Conservation (phyloP, 2,888 invertebrate genomes). For the Napeogenes inachia region DNA sequence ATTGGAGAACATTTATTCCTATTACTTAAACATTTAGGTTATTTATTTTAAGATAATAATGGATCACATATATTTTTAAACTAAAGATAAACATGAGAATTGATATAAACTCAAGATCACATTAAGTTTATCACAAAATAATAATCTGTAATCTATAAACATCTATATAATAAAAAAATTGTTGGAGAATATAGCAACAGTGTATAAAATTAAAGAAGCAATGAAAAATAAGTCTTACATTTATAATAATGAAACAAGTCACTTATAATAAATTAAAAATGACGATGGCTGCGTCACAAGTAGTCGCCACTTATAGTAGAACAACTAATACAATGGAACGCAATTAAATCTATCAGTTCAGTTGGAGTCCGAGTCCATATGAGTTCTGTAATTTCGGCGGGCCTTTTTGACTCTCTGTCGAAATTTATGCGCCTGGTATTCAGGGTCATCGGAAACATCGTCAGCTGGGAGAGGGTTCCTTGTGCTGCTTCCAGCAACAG, state of each 20-base stretch:
- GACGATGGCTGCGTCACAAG: conserved; percentile 31
- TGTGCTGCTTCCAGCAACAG: conserved; percentile 55
- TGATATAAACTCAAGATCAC: neutral
- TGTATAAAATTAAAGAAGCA: conserved; percentile 39
- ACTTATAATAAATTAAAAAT: conserved; percentile 10
- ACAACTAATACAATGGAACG: conserved; percentile 33
- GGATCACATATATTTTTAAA: conserved; percentile 47
- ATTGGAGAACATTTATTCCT: conserved; percentile 41
- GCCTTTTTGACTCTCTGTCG: conserved; percentile 79
- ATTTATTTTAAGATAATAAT: conserved; percentile 41
- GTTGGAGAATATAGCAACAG: too few relatives aligned
- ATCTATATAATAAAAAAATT: neutral
- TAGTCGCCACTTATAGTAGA: conserved; percentile 32
- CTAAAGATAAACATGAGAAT: conserved; percentile 7
- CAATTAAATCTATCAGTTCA: conserved; percentile 48
- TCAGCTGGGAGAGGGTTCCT: conserved; percentile 47
- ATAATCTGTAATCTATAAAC: neutral
- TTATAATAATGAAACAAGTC: conserved; percentile 10
- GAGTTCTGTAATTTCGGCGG: conserved; percentile 79
- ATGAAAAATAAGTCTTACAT: conserved; percentile 6
- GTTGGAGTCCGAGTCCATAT: conserved; percentile 82
- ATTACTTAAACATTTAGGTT: conserved; percentile 47
- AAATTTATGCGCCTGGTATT: conserved; percentile 73
- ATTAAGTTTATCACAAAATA: neutral
- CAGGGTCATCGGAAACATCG: conserved; percentile 65